Base-by-base conservation (phyloP, 2,888 invertebrate genomes). In the Griposia aprilina region DNA sequence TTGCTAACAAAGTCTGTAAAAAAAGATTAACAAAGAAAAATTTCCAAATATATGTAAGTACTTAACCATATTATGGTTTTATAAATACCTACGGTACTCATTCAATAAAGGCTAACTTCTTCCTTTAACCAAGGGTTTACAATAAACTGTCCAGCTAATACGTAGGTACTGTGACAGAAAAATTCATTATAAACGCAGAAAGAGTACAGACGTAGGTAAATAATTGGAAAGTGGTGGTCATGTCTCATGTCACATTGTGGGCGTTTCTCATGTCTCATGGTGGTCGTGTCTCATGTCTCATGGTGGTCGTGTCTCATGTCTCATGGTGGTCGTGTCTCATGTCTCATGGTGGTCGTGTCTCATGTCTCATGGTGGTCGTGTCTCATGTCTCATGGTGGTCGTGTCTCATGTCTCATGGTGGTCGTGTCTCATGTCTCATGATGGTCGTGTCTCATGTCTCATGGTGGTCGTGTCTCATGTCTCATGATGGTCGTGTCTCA, bases 1-100 rank as follows among this genome's bases (percentile, higher is more conserved):
- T 59, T 26, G 17, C 45, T n/a, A 52, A 10, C 59, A 26, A 59
- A 45, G 8, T 57, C 78, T 80, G 83, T 36, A 78, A 83, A 68
- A 45, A 63, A 80, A 77, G 15, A 52, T 76, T 74, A 74, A 20
- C 50, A 57, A 62, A 76, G 0, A 20, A 52, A 81, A 60, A 23
- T 23, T 45, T 63, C 11, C 41, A 45, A 36, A 75, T 20, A 45
- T 7, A 1, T 60, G 3, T 69, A 23, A 30, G 13, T 50, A 23
- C 36, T 15, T n/a, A 41, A 5, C 0, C 7, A n/a, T 4, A 36
- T 26, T 30, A 45, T 45, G 26, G 26, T 30, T 70, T 36, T 26
- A 23, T 3, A 45, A 23, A 48, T 17, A 4, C 11, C 13, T 30
- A 30, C n/a, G n/a, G n/a, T n/a, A n/a, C 30, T 68, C 23, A 23